Percentiles rank a stretch among this genome's conserved stretches.
These are phyloP conservation scores for Potamilus streckersoni DNA, from an alignment of 1,140 invertebrate species.

Conservation along the genomic window DNA sequence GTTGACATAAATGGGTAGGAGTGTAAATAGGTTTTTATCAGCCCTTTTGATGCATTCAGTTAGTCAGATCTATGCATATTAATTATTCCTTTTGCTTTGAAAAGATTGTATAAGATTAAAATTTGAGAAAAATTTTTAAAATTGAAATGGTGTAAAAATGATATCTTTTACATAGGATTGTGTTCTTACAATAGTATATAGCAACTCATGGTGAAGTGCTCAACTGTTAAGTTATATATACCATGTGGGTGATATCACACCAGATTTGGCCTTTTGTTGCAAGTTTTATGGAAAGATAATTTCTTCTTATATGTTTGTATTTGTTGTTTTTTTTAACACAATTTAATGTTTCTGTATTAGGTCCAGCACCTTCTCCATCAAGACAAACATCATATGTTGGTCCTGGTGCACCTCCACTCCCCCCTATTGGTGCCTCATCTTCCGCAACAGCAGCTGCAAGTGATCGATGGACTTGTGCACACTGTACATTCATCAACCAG, in stretches of 20 bases:
- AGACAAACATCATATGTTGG: conserved; percentile 52
- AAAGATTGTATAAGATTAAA: no score
- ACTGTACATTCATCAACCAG: conserved; percentile 93
- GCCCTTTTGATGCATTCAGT: no score
- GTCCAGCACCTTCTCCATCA: conserved; percentile 31
- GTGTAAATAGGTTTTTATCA: no score
- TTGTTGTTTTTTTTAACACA: neutral
- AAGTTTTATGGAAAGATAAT: neutral
- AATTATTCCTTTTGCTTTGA: no score
- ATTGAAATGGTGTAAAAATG: neutral
- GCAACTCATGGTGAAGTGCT: neutral
- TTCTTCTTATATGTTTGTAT: neutral
- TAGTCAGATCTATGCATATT: no score
- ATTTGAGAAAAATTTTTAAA: neutral
- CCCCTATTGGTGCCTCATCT: conserved; percentile 42
- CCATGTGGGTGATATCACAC: neutral
- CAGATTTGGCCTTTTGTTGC: neutral
- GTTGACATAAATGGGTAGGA: no score
- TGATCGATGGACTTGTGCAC: conserved; percentile 86
- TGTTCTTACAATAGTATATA: no score
- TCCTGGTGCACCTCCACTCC: conserved; percentile 53
- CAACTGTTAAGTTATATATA: neutral
- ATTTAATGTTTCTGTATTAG: conserved; percentile 40
- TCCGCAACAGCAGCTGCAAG: conserved; percentile 16
- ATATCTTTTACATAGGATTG: no score